Percentiles rank a stretch among this genome's conserved stretches.
These are phyloP conservation scores for Trimorus sp. DNA, from an alignment of 2,888 invertebrate species.

Conservation along the genomic window DNA sequence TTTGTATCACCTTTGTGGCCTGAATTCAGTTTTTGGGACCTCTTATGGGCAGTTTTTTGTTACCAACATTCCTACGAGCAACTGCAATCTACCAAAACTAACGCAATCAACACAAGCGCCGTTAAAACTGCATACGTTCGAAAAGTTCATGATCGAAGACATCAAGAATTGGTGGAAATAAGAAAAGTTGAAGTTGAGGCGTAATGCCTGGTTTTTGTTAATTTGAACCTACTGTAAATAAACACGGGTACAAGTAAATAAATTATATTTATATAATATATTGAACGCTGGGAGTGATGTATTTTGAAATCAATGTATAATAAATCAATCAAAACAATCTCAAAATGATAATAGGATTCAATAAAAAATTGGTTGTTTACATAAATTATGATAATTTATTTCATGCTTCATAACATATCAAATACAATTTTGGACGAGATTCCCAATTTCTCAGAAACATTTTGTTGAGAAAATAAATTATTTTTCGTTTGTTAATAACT, in stretches of 20 bases:
- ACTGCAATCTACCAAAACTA: conserved; percentile 10
- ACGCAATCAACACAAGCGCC: conserved; percentile 15
- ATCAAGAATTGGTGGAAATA: conserved; percentile 31
- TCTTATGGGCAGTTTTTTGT: conserved; percentile 91
- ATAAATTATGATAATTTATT: conserved; percentile 10
- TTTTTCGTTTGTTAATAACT: too few species aligned
- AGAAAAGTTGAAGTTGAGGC: conserved; percentile 32
- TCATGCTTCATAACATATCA: background rate
- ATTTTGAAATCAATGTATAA: conserved; percentile 44
- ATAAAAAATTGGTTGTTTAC: background rate
- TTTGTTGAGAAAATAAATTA: background rate
- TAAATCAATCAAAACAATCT: conserved; percentile 46
- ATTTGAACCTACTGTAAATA: conserved; percentile 50
- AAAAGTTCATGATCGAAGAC: conserved; percentile 39
- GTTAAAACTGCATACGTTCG: conserved; percentile 22
- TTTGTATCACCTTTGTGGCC: conserved; percentile 98
- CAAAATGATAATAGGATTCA: background rate
- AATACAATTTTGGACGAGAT: conserved; percentile 3
- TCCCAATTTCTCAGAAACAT: background rate
- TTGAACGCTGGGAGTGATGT: conserved; percentile 20
- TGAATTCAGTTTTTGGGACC: conserved; percentile 96
- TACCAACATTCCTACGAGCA: conserved; percentile 86
- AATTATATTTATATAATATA: conserved; percentile 60
- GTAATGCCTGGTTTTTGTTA: conserved; percentile 22
- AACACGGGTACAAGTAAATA: conserved; percentile 17